These are phyloP conservation scores for Amphiprion clarkii DNA, from an alignment of 2,797 vertebrate species.

Conservation along the genomic window DNA sequence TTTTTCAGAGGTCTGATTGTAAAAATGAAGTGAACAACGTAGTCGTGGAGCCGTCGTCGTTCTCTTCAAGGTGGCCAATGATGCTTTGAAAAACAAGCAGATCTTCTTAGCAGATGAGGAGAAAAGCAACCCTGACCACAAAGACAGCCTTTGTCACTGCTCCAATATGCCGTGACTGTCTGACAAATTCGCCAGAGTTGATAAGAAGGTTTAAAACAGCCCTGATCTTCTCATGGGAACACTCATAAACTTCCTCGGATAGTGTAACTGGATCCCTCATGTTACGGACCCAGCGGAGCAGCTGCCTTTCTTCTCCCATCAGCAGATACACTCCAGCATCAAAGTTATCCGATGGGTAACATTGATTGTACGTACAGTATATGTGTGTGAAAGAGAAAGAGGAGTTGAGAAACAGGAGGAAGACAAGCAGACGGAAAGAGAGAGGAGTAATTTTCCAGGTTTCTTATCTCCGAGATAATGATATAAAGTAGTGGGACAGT, in stretches of 20 bases:
- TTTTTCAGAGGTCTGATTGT: constrained; percentile 56
- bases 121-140: constrained; percentile 71
- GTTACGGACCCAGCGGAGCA: constrained; percentile 72
- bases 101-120: constrained; percentile 73
- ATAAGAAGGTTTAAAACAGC: constrained; percentile 82
- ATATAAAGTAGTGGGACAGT: constrained; percentile 77
- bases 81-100: constrained; percentile 80
- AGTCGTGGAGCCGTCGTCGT: constrained; percentile 52
- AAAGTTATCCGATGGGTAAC: constrained; percentile 49
- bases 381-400: constrained; percentile 21
- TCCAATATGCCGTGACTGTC: constrained; percentile 87
- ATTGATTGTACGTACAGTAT: constrained; percentile 48
- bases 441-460: constrained; percentile 49
- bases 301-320: constrained; percentile 63
- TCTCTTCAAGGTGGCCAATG: constrained; percentile 76
- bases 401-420: neutral
- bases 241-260: constrained; percentile 74
- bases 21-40: constrained; percentile 53
- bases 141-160: constrained; percentile 81
- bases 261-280: constrained; percentile 80
- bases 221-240: constrained; percentile 68
- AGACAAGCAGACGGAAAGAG: constrained; percentile 17
- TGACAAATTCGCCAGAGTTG: constrained; percentile 80
- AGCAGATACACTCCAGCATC: constrained; percentile 66
- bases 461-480: constrained; percentile 72